Percentiles rank a stretch among this genome's conserved stretches.
Conservation (phyloP, 2,113 vertebrate species). For the Chrysochloris asiatica region DNA sequence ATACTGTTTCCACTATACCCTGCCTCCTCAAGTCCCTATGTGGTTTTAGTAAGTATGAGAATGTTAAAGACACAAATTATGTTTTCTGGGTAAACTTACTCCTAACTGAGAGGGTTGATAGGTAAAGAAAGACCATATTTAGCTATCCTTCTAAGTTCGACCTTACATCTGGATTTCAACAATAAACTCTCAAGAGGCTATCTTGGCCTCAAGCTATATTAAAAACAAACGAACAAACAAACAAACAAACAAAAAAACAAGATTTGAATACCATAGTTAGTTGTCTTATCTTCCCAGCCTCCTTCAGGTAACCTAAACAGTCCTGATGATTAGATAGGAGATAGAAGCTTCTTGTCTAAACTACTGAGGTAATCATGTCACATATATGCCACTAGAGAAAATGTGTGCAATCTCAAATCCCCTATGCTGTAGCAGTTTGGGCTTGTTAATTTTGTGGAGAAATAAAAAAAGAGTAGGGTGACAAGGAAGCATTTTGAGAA, state of each 20-base stretch:
- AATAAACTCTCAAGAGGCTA: not conserved
- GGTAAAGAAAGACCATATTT: not conserved
- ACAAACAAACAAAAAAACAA: no score
- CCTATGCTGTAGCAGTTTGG: not conserved
- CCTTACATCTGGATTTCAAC: not conserved
- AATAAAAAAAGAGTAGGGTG: not conserved
- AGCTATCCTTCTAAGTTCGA: not conserved
- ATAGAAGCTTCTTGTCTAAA: not conserved
- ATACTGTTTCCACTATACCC: not conserved
- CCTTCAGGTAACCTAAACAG: not conserved
- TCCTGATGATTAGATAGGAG: not conserved
- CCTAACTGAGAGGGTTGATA: not conserved
- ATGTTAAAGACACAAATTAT: not conserved
- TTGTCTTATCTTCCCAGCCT: not conserved
- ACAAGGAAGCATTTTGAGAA: slow-evolving; percentile 52
- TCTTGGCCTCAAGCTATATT: not conserved
- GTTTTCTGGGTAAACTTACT: not conserved
- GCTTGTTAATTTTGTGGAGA: slow-evolving; percentile 26
- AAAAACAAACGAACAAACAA: no score
- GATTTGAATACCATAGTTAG: not conserved
- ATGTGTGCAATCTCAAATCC: not conserved
- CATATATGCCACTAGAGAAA: not conserved
- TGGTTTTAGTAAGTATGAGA: not conserved
- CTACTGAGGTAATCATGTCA: not conserved
- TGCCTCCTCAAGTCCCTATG: not conserved